A percentile compares a stretch with the other conserved stretches of the same genome.
phyloP scores from a whole-genome alignment of 2,797 vertebrate genomes.

The Syngnathus acus region DNA sequence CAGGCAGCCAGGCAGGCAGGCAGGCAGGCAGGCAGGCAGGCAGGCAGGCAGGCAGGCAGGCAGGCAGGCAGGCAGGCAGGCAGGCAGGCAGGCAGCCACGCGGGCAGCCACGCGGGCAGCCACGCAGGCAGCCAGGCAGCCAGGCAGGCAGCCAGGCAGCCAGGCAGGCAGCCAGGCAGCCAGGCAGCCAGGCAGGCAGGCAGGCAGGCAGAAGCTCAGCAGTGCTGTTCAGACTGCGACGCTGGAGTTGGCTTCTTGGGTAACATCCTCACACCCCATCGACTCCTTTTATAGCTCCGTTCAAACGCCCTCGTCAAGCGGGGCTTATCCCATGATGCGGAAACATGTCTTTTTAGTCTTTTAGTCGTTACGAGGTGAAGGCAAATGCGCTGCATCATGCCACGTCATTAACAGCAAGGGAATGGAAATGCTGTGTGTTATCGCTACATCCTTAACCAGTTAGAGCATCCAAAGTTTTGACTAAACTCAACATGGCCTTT shows the following conservation, averaged over 20 bases:
- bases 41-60: too few species aligned
- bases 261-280: conserved; percentile 27
- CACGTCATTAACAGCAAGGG: conserved; percentile 20
- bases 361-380: conserved; percentile 1
- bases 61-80: too few species aligned
- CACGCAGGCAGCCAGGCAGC: too few species aligned
- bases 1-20: too few species aligned
- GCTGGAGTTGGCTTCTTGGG: conserved; percentile 27
- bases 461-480: conserved; percentile 35
- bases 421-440: conserved; percentile 36
- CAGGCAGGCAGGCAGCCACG: too few species aligned
- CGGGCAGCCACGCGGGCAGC: too few species aligned
- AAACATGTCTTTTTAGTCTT: background rate
- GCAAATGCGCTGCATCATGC: conserved; percentile 17
- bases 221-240: conserved; percentile 26
- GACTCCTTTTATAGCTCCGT: conserved; percentile 28
- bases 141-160: too few species aligned
- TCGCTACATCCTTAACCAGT: conserved; percentile 53
- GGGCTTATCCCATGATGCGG: conserved; percentile 5
- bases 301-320: conserved; percentile 16
- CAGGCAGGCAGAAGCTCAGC: background rate
- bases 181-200: too few species aligned
- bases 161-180: too few species aligned
- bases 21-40: too few species aligned
- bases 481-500: conserved; percentile 33